phyloP scores from a whole-genome alignment of 1,140 invertebrate genomes.

The Heliconius congener region DNA sequence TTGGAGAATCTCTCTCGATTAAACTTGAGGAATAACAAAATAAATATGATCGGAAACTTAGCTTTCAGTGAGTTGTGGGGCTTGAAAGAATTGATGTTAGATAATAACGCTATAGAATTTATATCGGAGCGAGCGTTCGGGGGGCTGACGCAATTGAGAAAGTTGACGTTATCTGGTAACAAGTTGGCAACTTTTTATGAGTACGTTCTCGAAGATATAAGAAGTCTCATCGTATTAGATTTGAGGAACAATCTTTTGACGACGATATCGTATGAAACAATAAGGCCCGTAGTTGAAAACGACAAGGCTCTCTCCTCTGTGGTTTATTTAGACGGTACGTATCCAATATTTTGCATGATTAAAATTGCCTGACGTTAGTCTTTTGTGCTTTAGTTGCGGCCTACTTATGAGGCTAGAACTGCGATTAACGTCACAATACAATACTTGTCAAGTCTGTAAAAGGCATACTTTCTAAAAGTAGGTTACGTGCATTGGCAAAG shows the following conservation, averaged over 20 bases:
- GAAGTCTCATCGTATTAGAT: slow-evolving; percentile 86
- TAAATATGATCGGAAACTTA: slow-evolving; percentile 87
- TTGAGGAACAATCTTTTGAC: slow-evolving; percentile 87
- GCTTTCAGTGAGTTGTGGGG: slow-evolving; percentile 88
- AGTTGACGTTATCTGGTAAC: slow-evolving; percentile 87
- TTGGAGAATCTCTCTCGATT: slow-evolving; percentile 85
- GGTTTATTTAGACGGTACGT: slow-evolving; percentile 89
- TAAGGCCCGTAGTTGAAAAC: slow-evolving; percentile 86
- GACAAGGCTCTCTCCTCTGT: slow-evolving; percentile 82
- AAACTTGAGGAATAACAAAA: slow-evolving; percentile 85
- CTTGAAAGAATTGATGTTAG: slow-evolving; percentile 87
- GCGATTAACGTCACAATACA: slow-evolving; percentile 39
- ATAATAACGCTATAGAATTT: slow-evolving; percentile 84
- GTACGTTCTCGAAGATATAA: slow-evolving; percentile 85
- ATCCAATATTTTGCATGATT: slow-evolving; percentile 31
- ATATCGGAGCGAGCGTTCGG: slow-evolving; percentile 87
- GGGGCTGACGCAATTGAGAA: slow-evolving; percentile 85
- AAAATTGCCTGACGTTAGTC: slow-evolving; percentile 27
- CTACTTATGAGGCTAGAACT: slow-evolving; percentile 35
- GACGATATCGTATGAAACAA: slow-evolving; percentile 87
- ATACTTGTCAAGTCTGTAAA: slow-evolving; percentile 33
- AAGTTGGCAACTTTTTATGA: slow-evolving; percentile 85
- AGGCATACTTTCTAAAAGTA: slow-evolving; percentile 26
- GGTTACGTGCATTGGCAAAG: slow-evolving; percentile 28
- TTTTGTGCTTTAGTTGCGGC: slow-evolving; percentile 30